Conservation (phyloP, 2,888 invertebrate genomes). For the Eretmocerus hayati region DNA sequence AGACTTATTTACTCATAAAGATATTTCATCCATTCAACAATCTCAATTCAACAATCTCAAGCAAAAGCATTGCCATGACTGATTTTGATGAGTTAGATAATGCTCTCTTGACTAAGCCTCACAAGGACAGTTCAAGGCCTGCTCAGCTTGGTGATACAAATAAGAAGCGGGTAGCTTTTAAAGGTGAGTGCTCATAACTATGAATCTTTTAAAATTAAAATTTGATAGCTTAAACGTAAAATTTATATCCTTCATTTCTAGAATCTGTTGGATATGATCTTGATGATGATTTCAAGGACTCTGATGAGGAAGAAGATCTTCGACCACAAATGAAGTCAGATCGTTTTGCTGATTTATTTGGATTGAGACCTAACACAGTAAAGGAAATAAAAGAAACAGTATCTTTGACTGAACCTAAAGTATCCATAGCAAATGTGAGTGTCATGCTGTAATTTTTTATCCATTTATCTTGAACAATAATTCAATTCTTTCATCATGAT, state of each 20-base stretch:
- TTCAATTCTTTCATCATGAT: no score
- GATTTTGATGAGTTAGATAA: constrained; percentile 35
- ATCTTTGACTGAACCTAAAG: no score
- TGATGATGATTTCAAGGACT: constrained; percentile 9
- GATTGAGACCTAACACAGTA: constrained; percentile 25
- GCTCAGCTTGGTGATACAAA: background rate
- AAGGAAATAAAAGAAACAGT: constrained; percentile 1
- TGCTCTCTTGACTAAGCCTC: constrained; percentile 28
- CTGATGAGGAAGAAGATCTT: constrained; percentile 10
- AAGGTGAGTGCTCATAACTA: no score
- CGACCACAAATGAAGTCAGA: constrained; percentile 26
- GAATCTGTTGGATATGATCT: no score
- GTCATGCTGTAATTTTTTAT: no score
- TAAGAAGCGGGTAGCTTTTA: constrained; percentile 35
- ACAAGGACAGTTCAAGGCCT: constrained; percentile 9
- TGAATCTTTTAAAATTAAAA: no score
- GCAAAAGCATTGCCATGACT: constrained; percentile 16
- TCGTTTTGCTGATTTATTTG: constrained; percentile 39
- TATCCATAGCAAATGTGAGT: no score
- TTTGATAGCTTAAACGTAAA: background rate
- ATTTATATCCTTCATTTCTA: background rate
- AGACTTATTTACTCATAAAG: no score
- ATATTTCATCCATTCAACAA: no score
- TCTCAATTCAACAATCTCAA: no score
- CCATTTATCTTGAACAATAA: no score